phyloP scores from a whole-genome alignment of 2,797 vertebrate genomes.

The Linurgus olivaceus region DNA sequence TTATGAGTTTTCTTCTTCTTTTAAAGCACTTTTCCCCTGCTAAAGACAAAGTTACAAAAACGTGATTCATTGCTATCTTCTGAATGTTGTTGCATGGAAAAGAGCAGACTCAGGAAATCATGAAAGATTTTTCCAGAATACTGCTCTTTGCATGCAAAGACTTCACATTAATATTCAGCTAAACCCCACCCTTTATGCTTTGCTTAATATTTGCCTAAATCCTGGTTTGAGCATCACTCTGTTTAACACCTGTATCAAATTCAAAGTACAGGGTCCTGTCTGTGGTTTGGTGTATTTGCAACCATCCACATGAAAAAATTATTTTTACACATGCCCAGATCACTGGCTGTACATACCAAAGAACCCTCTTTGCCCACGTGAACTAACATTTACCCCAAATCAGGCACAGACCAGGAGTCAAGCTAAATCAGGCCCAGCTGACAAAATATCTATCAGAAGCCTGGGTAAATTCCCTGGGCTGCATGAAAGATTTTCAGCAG shows the following conservation, averaged over 20 bases:
- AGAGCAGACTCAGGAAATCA: not conserved
- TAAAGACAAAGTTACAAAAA: not conserved
- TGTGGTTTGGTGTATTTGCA: not conserved
- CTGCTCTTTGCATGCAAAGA: not conserved
- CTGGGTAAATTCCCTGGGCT: not conserved
- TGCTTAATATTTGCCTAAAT: not conserved
- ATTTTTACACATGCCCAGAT: not conserved
- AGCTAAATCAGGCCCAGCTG: not conserved
- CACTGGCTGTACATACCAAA: no score
- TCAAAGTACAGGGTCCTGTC: not conserved
- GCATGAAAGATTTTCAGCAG: not conserved
- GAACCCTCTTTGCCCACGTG: rapidly evolving
- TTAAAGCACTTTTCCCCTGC: not conserved
- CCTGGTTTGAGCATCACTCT: not conserved
- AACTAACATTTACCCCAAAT: not conserved
- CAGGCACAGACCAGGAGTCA: not conserved
- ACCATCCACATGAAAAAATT: not conserved
- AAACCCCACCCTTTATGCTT: not conserved
- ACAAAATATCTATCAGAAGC: not conserved
- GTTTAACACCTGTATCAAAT: not conserved
- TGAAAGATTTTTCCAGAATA: not conserved
- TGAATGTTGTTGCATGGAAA: not conserved
- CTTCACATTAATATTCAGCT: not conserved
- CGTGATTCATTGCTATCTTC: not conserved
- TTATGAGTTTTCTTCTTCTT: not conserved